These are phyloP conservation scores for Piezodorus guildinii DNA, from an alignment of 1,140 invertebrate genomes.

Conservation along the genomic window DNA sequence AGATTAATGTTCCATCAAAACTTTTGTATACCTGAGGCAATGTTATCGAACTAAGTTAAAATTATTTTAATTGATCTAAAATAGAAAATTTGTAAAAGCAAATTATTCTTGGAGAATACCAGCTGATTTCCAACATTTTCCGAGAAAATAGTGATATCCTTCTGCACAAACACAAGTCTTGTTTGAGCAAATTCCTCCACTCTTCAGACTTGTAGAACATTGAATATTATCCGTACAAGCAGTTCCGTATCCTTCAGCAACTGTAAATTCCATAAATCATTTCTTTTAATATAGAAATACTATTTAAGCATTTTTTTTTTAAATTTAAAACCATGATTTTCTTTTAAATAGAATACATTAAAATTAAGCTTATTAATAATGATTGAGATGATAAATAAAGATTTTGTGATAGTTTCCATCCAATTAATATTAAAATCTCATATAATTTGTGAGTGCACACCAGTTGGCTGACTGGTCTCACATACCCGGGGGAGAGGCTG, in stretches of 20 bases:
- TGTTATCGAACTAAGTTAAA: background rate
- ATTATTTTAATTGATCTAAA: too few relatives aligned
- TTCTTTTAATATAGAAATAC: background rate
- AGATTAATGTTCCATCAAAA: background rate
- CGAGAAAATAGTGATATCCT: slow-evolving; percentile 30
- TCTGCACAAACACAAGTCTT: slow-evolving; percentile 26
- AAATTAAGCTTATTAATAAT: too few relatives aligned
- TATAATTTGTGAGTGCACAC: too few relatives aligned
- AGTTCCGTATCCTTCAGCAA: slow-evolving; percentile 24
- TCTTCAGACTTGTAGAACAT: slow-evolving; percentile 28
- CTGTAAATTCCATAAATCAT: slow-evolving; percentile 16
- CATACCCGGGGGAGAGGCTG: too few relatives aligned
- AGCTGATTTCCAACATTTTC: slow-evolving; percentile 28
- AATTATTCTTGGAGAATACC: slow-evolving; percentile 22
- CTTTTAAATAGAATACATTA: background rate
- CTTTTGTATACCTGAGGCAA: background rate
- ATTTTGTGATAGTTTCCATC: too few relatives aligned
- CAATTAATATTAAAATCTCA: too few relatives aligned
- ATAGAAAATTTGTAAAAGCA: background rate
- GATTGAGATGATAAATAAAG: too few relatives aligned
- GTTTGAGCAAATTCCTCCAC: slow-evolving; percentile 27
- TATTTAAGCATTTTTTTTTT: background rate
- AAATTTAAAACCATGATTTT: background rate
- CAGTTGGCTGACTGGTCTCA: too few relatives aligned
- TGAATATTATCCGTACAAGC: slow-evolving; percentile 29